These are phyloP conservation scores for Dryoscopus gambensis DNA, from an alignment of 2,113 vertebrate genomes.

Conservation along the genomic window DNA sequence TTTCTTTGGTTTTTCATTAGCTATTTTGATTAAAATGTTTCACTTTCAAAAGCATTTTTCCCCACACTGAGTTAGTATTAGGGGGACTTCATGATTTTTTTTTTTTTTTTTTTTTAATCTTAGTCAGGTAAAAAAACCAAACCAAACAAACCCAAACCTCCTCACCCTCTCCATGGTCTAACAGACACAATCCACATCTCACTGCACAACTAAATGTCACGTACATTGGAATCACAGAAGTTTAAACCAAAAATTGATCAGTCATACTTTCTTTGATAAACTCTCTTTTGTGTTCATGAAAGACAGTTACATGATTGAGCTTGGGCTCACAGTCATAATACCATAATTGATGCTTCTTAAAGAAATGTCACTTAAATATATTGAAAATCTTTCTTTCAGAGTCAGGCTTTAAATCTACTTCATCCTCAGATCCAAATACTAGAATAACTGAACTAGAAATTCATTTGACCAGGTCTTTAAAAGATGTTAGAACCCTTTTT, in stretches of 20 bases:
- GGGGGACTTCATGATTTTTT: rapidly evolving
- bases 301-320: not conserved
- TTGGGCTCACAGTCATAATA: not conserved
- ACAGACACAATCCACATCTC: not conserved
- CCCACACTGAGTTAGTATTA: not conserved
- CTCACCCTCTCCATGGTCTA: not conserved
- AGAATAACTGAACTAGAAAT: not conserved
- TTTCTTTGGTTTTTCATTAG: not conserved
- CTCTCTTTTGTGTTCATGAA: not conserved
- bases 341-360: not conserved
- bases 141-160: not conserved
- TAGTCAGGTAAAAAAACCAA: not conserved
- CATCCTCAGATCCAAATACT: not conserved
- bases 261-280: not conserved
- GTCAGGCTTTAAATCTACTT: not conserved
- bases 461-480: not conserved
- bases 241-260: not conserved
- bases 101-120: not conserved
- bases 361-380: not conserved
- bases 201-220: not conserved
- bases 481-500: not conserved
- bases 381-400: not conserved
- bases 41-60: not conserved
- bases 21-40: not conserved
- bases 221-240: not conserved